phyloP scores from a whole-genome alignment of 2,113 vertebrate species.

The Rutilus rutilus region DNA sequence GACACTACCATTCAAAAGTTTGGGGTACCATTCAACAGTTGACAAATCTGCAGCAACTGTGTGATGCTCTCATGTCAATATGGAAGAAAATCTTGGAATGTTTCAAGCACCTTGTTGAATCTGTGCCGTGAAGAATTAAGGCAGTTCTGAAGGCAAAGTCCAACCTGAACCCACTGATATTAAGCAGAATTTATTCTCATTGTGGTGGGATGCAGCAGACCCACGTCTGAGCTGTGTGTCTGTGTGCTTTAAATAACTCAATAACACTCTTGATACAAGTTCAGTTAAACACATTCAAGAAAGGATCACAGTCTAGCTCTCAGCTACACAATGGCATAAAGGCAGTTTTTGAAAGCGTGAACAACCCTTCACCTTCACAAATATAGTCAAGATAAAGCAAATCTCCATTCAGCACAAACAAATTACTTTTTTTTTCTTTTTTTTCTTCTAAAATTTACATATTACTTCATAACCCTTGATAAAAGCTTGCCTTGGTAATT shows the following conservation, averaged over 20 bases:
- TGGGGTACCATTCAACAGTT: too few relatives aligned
- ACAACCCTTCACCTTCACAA: neutral
- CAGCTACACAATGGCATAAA: constrained; percentile 1
- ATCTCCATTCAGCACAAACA: neutral
- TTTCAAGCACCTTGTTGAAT: too few relatives aligned
- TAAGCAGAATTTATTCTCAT: constrained; percentile 82
- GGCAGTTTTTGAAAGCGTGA: neutral
- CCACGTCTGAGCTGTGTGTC: constrained; percentile 30
- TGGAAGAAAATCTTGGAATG: too few relatives aligned
- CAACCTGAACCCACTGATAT: too few relatives aligned
- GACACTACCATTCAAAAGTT: too few relatives aligned
- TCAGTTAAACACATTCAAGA: neutral
- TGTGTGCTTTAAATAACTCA: neutral
- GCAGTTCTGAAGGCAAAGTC: too few relatives aligned
- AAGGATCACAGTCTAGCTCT: neutral
- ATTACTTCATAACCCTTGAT: constrained; percentile 17
- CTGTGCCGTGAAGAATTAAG: too few relatives aligned
- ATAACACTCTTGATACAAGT: neutral
- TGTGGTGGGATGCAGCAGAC: constrained; percentile 88
- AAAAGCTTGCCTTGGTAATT: neutral
- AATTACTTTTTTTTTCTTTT: neutral
- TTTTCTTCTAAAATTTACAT: neutral
- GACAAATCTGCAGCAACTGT: too few relatives aligned
- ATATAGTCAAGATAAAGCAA: neutral
- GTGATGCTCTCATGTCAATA: too few relatives aligned